Evolutionary conservation across 2,888 invertebrate species (phyloP), one percentile per base, ranked within the genome.

Genomic region (Machimus rusticus): DNA sequence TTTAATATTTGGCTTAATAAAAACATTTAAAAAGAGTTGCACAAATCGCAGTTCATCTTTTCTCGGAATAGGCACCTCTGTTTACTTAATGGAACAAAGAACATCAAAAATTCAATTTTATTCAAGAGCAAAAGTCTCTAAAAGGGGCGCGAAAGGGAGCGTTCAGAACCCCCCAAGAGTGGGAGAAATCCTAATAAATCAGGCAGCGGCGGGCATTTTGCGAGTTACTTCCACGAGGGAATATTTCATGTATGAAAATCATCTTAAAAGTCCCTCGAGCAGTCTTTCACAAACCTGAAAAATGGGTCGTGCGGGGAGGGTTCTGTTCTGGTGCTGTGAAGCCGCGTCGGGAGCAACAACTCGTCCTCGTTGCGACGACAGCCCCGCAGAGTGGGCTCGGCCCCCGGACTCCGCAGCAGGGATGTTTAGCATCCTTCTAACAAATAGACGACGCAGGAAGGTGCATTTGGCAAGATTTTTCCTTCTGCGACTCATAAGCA

Each of bases 211-310:
- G 46, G 51, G 31, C 55, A 28, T 46, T 79, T 79, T 76, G 76
- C n/a, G 43, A 43, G 39, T 31, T 31, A 46, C 51, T 79, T 51
- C 39, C 46, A 79, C 46, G 37, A 28, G 79, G 79, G 43, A 79
- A 46, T 46, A 79, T 79, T 78, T 79, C 79, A 46, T 51, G n/a
- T 46, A 31, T 23, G 79, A 79, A 79, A 79, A 79, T 79, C 51
- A 28, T 51, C 51, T 23, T 51, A 39, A 79, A 79, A 66, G 66
- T 66, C 66, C 66, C 66, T 12, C 66, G 66, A 66, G 66, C 66
- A 55, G 66, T 66, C 66, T 66, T 79, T 51, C 46, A 55, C 23
- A 66, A 19, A 19, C 51, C 23, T 51, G 79, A 79, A 79, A 79
- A 79, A 79, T 79, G 66, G 66, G 66, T 23, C 23, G 66, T 28